Percentiles rank a stretch among this genome's conserved stretches.
Evolutionary conservation across 2,888 invertebrate species (phyloP).

Genomic region (Caenorhabditis sp.): DNA sequence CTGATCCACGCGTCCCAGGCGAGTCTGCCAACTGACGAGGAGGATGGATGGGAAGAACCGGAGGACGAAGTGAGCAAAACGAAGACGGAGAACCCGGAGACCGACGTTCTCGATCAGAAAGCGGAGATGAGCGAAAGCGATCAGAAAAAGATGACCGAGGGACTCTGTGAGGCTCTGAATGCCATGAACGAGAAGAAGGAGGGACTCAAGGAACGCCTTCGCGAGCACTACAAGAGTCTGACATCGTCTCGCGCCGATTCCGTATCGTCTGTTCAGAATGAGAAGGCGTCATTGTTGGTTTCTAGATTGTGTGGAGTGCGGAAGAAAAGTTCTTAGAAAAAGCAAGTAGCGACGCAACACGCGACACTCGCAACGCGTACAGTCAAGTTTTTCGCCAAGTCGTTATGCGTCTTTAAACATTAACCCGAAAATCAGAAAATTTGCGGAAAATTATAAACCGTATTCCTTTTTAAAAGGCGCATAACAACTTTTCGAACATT

Average conservation of each 20-base stretch:
- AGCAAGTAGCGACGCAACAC: no score
- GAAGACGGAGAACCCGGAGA: background rate
- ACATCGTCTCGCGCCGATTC: background rate
- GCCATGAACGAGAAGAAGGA: background rate
- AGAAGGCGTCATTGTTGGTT: background rate
- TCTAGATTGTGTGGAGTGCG: background rate
- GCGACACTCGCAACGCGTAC: no score
- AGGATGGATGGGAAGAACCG: conserved; percentile 12
- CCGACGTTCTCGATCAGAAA: no score
- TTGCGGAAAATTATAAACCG: no score
- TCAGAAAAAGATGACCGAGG: background rate
- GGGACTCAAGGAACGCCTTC: background rate
- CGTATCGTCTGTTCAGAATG: background rate
- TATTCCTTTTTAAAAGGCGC: no score
- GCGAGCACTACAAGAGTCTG: background rate
- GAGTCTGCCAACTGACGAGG: conserved; percentile 1
- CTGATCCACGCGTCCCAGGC: background rate
- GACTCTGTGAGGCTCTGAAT: background rate
- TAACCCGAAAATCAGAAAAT: no score
- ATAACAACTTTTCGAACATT: no score
- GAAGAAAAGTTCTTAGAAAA: no score
- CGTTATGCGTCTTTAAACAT: no score
- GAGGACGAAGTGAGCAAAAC: background rate
- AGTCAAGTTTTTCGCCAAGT: no score
- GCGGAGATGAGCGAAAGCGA: no score